Evolutionary conservation across 2,888 invertebrate species (phyloP).

Genomic region (Melieria crassipennis): DNA sequence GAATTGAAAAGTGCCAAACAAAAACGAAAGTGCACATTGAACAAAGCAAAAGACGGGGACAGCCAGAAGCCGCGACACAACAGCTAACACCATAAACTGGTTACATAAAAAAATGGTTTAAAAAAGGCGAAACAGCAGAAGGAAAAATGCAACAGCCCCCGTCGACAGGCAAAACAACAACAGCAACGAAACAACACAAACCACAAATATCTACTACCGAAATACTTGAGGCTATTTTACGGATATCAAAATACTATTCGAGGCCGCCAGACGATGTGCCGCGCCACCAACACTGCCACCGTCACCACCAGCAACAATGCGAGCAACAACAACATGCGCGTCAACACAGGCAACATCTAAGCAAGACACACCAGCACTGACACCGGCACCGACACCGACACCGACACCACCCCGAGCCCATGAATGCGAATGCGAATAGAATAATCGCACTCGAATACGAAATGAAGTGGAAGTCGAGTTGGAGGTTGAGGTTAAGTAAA

Average conservation of each 20-base stretch:
- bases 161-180: constrained; percentile 44
- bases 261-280: constrained; percentile 6
- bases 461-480: constrained; percentile 1
- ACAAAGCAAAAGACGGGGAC: constrained; percentile 18
- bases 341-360: neutral
- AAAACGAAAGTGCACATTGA: constrained; percentile 45
- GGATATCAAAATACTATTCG: constrained; percentile 49
- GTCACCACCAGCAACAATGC: constrained; percentile 21
- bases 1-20: constrained; percentile 32
- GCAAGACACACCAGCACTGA: no score
- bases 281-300: neutral
- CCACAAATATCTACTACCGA: constrained; percentile 41
- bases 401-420: neutral
- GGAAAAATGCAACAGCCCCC: constrained; percentile 15
- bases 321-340: neutral
- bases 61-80: neutral
- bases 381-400: neutral
- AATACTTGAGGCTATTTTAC: constrained; percentile 50
- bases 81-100: neutral
- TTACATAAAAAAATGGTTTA: no score
- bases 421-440: constrained; percentile 20
- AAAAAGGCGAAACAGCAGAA: constrained; percentile 14
- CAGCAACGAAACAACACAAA: constrained; percentile 44
- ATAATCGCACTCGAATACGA: neutral
- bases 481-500: constrained; percentile 40